A percentile compares a stretch with the other conserved stretches of the same genome.
These are phyloP conservation scores for Heterohyrax brucei DNA, from an alignment of 2,797 vertebrate species.

Conservation along the genomic window DNA sequence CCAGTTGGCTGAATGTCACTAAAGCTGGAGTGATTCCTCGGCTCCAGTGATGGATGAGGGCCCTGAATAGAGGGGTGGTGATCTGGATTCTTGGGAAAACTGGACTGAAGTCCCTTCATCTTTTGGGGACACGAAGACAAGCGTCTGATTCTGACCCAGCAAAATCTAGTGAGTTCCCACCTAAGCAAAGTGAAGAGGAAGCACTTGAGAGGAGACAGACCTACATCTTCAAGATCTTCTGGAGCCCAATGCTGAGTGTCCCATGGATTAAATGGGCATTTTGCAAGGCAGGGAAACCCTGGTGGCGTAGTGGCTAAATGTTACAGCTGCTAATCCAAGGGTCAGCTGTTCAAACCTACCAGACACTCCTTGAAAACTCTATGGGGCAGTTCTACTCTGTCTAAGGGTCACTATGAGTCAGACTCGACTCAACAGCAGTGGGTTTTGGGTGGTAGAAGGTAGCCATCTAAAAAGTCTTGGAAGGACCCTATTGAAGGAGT, in stretches of 20 bases:
- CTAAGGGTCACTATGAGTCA: too few species aligned
- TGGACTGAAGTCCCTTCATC: background rate
- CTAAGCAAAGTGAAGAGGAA: too few species aligned
- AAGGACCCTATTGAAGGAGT: background rate
- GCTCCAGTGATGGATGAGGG: background rate
- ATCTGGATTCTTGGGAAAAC: background rate
- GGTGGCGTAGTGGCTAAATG: too few species aligned
- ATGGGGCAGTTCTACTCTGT: too few species aligned
- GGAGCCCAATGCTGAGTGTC: background rate
- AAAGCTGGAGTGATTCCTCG: background rate
- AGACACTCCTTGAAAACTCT: too few species aligned
- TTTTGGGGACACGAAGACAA: background rate
- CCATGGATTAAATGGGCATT: background rate
- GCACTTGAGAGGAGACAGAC: too few species aligned
- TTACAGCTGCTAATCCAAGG: too few species aligned
- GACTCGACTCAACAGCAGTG: too few species aligned
- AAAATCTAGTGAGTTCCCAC: background rate
- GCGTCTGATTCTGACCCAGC: background rate
- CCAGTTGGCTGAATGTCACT: background rate
- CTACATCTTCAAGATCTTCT: background rate
- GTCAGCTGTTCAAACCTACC: too few species aligned
- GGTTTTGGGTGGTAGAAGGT: background rate
- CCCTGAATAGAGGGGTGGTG: background rate
- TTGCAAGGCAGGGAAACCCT: too few species aligned
- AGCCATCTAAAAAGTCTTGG: background rate